These are phyloP conservation scores for Gobius niger DNA, from an alignment of 2,113 vertebrate genomes.

Conservation along the genomic window DNA sequence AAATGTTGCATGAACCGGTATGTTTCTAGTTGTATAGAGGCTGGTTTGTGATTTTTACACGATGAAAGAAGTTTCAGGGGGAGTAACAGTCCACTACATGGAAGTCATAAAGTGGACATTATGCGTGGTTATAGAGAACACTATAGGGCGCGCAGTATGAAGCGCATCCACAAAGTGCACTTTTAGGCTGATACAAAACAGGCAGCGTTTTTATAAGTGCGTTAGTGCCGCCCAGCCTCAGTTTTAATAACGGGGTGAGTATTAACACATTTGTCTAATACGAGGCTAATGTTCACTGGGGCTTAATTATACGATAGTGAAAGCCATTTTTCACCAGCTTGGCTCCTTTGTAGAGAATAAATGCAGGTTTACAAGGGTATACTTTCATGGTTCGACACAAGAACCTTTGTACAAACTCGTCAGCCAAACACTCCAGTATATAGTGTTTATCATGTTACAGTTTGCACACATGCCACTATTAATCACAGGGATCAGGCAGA, in stretches of 20 bases:
- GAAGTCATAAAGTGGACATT: not conserved
- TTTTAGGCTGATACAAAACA: constrained; percentile 46
- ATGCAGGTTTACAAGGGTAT: constrained; percentile 31
- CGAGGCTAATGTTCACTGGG: constrained; percentile 43
- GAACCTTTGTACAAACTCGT: constrained; percentile 10
- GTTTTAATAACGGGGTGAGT: constrained; percentile 64
- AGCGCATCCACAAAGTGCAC: constrained; percentile 36
- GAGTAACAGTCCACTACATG: too few species aligned
- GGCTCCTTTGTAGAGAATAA: constrained; percentile 55
- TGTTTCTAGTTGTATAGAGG: too few species aligned
- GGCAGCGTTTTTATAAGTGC: constrained; percentile 50
- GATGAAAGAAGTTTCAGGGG: too few species aligned
- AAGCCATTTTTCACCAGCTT: constrained; percentile 51
- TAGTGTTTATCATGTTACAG: constrained; percentile 6
- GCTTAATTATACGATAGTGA: constrained; percentile 59
- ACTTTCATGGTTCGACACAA: constrained; percentile 46
- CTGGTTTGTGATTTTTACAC: too few species aligned
- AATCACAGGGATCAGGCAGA: constrained; percentile 1
- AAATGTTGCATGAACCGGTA: too few species aligned
- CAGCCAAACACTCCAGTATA: not conserved
- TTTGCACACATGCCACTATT: constrained; percentile 32
- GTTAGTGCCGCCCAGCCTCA: constrained; percentile 45
- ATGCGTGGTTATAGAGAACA: not conserved
- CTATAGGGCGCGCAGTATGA: not conserved
- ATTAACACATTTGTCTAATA: constrained; percentile 64